These are phyloP conservation scores for Nesogale talazaci DNA, from an alignment of 2,113 vertebrate species.

Conservation along the genomic window DNA sequence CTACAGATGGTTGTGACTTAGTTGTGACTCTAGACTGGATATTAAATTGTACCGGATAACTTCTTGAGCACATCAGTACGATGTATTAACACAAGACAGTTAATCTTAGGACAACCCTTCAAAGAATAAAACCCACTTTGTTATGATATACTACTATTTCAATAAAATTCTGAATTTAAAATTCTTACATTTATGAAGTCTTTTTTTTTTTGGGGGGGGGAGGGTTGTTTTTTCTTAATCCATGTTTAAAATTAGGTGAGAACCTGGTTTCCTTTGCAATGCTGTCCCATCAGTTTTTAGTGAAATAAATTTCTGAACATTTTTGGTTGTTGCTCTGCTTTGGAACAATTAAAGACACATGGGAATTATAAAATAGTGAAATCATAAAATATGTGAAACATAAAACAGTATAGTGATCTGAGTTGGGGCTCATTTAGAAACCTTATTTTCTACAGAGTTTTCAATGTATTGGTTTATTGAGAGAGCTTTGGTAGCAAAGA, in stretches of 20 bases:
- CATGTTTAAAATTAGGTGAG: slow-evolving; percentile 53
- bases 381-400: slow-evolving; percentile 40
- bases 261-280: background rate
- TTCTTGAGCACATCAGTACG: slow-evolving; percentile 12
- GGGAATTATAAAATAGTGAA: slow-evolving; percentile 16
- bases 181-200: slow-evolving; percentile 43
- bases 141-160: slow-evolving; percentile 1
- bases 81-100: slow-evolving; percentile 41
- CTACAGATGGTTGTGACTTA: background rate
- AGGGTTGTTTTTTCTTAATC: background rate
- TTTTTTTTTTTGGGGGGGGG: background rate
- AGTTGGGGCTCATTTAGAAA: background rate
- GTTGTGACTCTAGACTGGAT: slow-evolving; percentile 39
- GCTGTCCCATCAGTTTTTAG: background rate
- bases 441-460: slow-evolving; percentile 26
- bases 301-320: slow-evolving; percentile 37
- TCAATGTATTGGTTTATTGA: slow-evolving; percentile 6
- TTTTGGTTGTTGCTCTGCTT: slow-evolving; percentile 21
- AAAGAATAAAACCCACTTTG: slow-evolving; percentile 16
- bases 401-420: background rate
- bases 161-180: slow-evolving; percentile 7
- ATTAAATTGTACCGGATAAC: slow-evolving; percentile 43
- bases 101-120: slow-evolving; percentile 48
- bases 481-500: background rate
- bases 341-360: slow-evolving; percentile 16